phyloP scores from a whole-genome alignment of 2,797 vertebrate genomes.

The Tiaroga cobitis region DNA sequence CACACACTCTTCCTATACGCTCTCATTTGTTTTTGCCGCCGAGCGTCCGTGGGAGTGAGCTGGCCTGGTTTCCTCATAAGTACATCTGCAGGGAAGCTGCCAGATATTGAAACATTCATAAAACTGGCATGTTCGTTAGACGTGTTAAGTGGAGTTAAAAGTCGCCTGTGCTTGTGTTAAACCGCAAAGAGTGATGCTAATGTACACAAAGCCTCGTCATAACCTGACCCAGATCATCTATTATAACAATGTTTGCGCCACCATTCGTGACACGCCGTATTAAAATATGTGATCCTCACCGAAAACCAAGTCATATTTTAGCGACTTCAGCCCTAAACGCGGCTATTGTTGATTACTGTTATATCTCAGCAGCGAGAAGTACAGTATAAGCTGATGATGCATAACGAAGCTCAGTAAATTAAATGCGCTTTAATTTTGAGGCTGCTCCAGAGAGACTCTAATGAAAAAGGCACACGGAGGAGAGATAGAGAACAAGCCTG shows the following conservation, averaged over 20 bases:
- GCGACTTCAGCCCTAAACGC: not conserved
- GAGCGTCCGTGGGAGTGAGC: conserved; percentile 18
- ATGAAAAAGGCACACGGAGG: conserved; percentile 38
- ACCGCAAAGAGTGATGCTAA: conserved; percentile 17
- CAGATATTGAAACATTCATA: conserved; percentile 63
- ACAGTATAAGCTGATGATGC: conserved; percentile 34
- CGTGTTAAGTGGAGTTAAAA: conserved; percentile 63
- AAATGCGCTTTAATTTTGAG: conserved; percentile 43
- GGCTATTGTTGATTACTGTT: conserved; percentile 34
- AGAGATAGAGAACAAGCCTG: conserved; percentile 29
- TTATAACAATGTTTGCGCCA: conserved; percentile 17
- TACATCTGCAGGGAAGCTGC: conserved; percentile 50
- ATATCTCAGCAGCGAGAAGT: conserved; percentile 7
- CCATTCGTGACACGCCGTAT: not conserved
- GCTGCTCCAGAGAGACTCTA: conserved; percentile 23
- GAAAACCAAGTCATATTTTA: conserved; percentile 24
- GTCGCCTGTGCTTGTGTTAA: conserved; percentile 51
- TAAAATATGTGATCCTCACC: conserved; percentile 3
- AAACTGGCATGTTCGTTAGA: conserved; percentile 57
- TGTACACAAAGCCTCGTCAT: conserved; percentile 16
- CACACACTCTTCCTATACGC: not conserved
- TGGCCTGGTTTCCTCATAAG: conserved; percentile 47
- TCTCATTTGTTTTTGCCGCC: conserved; percentile 20
- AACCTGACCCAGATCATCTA: conserved; percentile 11
- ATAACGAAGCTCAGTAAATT: conserved; percentile 31